These are phyloP conservation scores for Spodoptera picta DNA, from an alignment of 2,888 invertebrate genomes.

Conservation along the genomic window DNA sequence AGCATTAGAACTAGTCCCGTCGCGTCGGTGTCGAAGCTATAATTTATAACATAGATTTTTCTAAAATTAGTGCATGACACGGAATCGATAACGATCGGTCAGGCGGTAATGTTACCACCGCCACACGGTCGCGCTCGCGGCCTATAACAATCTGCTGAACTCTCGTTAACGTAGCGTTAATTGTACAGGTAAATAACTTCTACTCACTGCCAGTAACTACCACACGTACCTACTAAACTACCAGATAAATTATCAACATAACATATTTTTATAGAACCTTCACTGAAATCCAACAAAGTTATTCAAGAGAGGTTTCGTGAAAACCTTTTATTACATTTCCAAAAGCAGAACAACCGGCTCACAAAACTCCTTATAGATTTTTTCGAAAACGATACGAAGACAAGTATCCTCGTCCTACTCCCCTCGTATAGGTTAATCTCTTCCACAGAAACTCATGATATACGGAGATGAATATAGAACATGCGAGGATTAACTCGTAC, in stretches of 20 bases:
- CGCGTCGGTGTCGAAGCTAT: conserved; percentile 58
- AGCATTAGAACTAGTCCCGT: conserved; percentile 52
- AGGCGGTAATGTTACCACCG: conserved; percentile 66
- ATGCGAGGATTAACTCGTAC: conserved; percentile 52
- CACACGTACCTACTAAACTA: conserved; percentile 2
- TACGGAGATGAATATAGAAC: conserved; percentile 47
- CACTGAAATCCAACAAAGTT: background rate
- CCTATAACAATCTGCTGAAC: conserved; percentile 47
- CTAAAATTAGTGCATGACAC: conserved; percentile 79
- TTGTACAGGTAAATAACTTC: conserved; percentile 19
- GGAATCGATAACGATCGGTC: conserved; percentile 76
- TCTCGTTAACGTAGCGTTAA: conserved; percentile 31
- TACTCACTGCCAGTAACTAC: conserved; percentile 6
- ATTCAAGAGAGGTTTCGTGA: background rate
- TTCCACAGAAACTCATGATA: conserved; percentile 51
- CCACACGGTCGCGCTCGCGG: conserved; percentile 56
- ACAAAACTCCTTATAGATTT: too few relatives aligned
- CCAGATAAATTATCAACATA: conserved; percentile 2
- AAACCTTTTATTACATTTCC: too few relatives aligned
- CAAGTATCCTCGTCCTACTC: too few relatives aligned
- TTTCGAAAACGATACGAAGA: too few relatives aligned
- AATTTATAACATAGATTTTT: conserved; percentile 70
- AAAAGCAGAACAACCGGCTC: too few relatives aligned
- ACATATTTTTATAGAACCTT: background rate
- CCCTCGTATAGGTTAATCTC: conserved; percentile 43